phyloP scores from a whole-genome alignment of 2,113 vertebrate species.

The Nansenia antarctica region DNA sequence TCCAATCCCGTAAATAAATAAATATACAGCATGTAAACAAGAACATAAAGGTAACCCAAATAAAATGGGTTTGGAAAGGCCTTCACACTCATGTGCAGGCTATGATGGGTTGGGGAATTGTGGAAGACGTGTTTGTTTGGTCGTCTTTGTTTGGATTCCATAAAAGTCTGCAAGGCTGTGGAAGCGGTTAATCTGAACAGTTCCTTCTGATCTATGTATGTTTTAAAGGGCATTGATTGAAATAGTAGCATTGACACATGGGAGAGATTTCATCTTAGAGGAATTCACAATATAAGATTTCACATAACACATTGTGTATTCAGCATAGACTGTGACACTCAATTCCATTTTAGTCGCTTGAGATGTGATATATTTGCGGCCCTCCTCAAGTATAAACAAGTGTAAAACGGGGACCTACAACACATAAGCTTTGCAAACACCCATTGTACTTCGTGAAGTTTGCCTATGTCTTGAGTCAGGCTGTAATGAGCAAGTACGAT shows the following conservation, averaged over 20 bases:
- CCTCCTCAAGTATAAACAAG: neutral
- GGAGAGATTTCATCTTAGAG: neutral
- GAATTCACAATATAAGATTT: neutral
- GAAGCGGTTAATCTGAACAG: neutral
- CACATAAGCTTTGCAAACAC: conserved; percentile 14
- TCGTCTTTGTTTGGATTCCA: no score
- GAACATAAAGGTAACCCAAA: neutral
- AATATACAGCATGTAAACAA: no score
- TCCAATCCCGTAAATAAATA: neutral
- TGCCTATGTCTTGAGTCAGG: neutral
- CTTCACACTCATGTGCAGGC: no score
- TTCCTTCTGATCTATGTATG: neutral
- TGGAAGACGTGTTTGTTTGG: no score
- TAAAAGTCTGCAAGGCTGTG: no score
- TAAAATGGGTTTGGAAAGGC: no score
- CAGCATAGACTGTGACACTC: neutral
- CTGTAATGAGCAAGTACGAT: conserved; percentile 13
- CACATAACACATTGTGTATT: neutral
- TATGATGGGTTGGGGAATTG: no score
- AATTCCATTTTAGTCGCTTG: conserved; percentile 1
- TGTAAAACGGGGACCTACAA: neutral
- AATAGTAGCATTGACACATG: neutral
- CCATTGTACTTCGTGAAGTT: neutral
- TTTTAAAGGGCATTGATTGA: neutral
- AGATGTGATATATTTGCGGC: conserved; percentile 17